A percentile compares a stretch with the other conserved stretches of the same genome.
Conservation (phyloP, 2,888 invertebrate species). For the Embidobia sp. region DNA sequence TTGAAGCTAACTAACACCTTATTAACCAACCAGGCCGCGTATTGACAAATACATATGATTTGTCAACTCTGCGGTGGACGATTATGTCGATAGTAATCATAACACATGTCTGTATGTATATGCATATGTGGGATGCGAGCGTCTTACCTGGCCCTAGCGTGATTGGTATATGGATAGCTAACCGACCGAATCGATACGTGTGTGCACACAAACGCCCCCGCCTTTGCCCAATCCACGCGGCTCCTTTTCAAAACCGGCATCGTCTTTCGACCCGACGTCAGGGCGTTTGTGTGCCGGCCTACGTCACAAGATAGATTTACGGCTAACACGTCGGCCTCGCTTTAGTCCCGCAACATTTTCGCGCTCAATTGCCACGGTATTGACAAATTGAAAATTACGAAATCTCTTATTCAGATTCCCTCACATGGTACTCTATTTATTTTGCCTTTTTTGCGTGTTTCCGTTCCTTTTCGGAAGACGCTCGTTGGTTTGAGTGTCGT, state of each 20-base stretch:
- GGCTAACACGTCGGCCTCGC: conserved; percentile 17
- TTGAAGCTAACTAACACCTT: conserved; percentile 69
- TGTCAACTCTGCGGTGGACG: conserved; percentile 14
- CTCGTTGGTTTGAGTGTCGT: too few relatives aligned
- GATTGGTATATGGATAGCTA: conserved; percentile 13
- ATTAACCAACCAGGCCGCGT: conserved; percentile 69
- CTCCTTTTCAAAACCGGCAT: too few relatives aligned
- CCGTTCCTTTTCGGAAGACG: too few relatives aligned
- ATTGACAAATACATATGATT: conserved; percentile 46
- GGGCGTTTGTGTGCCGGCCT: conserved; percentile 14
- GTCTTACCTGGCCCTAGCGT: conserved; percentile 60
- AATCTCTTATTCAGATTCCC: conserved; percentile 19
- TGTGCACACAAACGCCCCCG: conserved; percentile 36
- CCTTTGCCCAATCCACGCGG: not conserved
- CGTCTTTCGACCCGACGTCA: not conserved
- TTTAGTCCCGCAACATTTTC: conserved; percentile 26
- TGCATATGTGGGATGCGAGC: conserved; percentile 48
- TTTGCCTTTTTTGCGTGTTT: too few relatives aligned
- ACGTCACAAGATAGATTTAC: conserved; percentile 15
- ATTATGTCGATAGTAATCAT: conserved; percentile 30
- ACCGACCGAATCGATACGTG: conserved; percentile 38
- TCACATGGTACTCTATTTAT: too few relatives aligned
- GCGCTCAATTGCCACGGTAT: conserved; percentile 37
- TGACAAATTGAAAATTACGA: conserved; percentile 18
- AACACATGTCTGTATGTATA: conserved; percentile 13